These are phyloP conservation scores for Aphelinus atriplicis DNA, from an alignment of 1,140 invertebrate genomes.

Conservation along the genomic window DNA sequence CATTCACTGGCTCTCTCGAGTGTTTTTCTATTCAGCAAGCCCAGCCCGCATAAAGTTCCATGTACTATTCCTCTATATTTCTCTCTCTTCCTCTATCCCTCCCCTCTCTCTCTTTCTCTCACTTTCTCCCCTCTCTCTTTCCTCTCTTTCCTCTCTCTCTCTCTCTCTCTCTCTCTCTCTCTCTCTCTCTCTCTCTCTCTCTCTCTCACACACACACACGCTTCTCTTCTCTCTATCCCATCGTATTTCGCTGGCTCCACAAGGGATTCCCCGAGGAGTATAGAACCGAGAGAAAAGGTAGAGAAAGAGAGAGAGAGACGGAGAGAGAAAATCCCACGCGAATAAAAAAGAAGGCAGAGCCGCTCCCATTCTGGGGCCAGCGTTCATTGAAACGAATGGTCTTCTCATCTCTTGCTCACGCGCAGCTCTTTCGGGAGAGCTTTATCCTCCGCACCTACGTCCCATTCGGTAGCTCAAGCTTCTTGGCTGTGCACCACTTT, in stretches of 20 bases:
- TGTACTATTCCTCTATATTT: conserved; percentile 46
- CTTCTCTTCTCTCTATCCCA: conserved; percentile 38
- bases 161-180: too few species aligned
- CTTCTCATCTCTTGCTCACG: conserved; percentile 45
- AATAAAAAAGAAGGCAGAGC: conserved; percentile 35
- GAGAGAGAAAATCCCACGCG: conserved; percentile 14
- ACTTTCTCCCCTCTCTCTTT: conserved; percentile 35
- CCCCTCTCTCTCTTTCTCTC: conserved; percentile 5
- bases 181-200: conserved; percentile 24
- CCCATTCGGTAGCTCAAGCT: conserved; percentile 1
- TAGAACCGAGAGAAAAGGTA: conserved; percentile 14
- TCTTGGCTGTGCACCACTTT: conserved; percentile 14
- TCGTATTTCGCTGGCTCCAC: conserved; percentile 39
- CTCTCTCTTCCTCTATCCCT: conserved; percentile 30
- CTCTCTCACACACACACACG: conserved; percentile 10
- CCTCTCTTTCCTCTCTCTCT: conserved; percentile 40
- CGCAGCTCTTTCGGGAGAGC: conserved; percentile 15
- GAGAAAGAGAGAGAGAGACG: conserved; percentile 9
- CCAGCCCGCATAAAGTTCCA: conserved; percentile 58
- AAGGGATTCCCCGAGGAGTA: conserved; percentile 23
- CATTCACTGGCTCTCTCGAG: conserved; percentile 48
- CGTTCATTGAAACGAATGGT: conserved; percentile 61
- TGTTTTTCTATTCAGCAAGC: conserved; percentile 59
- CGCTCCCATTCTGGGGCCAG: background rate
- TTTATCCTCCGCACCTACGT: background rate